Evolutionary conservation across 2,888 invertebrate genomes (phyloP).

Genomic region (Erebia epiphron): DNA sequence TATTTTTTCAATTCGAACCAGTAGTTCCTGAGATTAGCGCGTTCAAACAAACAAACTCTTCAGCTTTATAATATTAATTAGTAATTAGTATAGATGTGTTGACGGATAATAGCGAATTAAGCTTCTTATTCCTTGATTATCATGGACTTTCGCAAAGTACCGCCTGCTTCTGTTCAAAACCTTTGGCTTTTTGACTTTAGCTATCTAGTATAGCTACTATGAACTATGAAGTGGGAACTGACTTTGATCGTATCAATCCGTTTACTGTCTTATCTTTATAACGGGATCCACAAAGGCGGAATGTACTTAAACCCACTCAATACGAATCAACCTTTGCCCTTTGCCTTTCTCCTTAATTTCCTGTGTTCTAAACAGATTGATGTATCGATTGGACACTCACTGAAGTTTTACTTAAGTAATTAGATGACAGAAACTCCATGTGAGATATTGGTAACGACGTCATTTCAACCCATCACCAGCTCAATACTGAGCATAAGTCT

Average conservation of each 20-base stretch:
- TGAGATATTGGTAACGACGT: too few relatives aligned
- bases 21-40: too few relatives aligned
- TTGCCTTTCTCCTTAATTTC: background rate
- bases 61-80: too few relatives aligned
- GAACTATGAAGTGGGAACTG: background rate
- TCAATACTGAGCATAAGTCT: too few relatives aligned
- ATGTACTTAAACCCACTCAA: slow-evolving; percentile 1
- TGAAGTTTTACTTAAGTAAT: too few relatives aligned
- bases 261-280: slow-evolving; percentile 1
- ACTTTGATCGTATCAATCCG: background rate
- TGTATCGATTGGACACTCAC: background rate
- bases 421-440: too few relatives aligned
- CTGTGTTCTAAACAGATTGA: background rate
- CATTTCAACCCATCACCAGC: too few relatives aligned
- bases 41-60: too few relatives aligned
- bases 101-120: too few relatives aligned
- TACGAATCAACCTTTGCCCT: background rate
- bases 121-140: too few relatives aligned
- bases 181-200: background rate
- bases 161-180: background rate
- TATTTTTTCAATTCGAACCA: too few relatives aligned
- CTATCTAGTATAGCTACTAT: background rate
- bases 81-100: too few relatives aligned
- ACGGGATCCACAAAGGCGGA: background rate
- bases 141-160: background rate